A percentile compares a stretch with the other conserved stretches of the same genome.
phyloP scores from a whole-genome alignment of 2,113 vertebrate genomes.

The Chaetodon auriga region DNA sequence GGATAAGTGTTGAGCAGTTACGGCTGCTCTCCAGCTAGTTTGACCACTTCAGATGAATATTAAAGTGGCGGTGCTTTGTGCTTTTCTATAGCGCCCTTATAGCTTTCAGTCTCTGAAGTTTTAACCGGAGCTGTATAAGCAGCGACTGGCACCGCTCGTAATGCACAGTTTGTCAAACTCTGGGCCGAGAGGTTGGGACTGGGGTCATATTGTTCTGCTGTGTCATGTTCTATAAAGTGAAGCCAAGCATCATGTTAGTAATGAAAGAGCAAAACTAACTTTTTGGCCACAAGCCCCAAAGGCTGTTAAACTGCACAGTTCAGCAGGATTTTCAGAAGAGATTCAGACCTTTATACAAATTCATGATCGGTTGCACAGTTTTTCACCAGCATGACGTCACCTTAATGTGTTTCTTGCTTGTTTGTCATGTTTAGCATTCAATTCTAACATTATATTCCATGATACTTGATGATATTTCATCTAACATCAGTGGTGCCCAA shows the following conservation, averaged over 20 bases:
- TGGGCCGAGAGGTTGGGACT: constrained; percentile 31
- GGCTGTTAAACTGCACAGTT: constrained; percentile 20
- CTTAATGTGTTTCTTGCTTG: background rate
- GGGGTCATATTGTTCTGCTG: constrained; percentile 42
- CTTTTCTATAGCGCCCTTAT: background rate
- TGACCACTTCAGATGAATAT: constrained; percentile 24
- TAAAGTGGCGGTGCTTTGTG: background rate
- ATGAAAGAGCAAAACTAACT: constrained; percentile 36
- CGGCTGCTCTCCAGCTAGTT: constrained; percentile 13
- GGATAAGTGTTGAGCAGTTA: constrained; percentile 14
- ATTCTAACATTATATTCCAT: background rate
- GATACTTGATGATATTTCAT: background rate
- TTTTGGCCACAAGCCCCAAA: constrained; percentile 39
- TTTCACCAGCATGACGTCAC: background rate
- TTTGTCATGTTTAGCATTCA: background rate
- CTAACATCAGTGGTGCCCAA: background rate
- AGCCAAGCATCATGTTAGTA: constrained; percentile 10
- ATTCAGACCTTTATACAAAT: background rate
- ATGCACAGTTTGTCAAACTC: constrained; percentile 18
- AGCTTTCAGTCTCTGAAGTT: background rate
- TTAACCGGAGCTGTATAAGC: background rate
- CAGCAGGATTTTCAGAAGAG: background rate
- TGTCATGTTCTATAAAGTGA: constrained; percentile 50
- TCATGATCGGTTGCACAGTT: background rate
- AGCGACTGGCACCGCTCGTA: constrained; percentile 34